These are phyloP conservation scores for Spinus pinus DNA, from an alignment of 2,797 vertebrate species.

Conservation along the genomic window DNA sequence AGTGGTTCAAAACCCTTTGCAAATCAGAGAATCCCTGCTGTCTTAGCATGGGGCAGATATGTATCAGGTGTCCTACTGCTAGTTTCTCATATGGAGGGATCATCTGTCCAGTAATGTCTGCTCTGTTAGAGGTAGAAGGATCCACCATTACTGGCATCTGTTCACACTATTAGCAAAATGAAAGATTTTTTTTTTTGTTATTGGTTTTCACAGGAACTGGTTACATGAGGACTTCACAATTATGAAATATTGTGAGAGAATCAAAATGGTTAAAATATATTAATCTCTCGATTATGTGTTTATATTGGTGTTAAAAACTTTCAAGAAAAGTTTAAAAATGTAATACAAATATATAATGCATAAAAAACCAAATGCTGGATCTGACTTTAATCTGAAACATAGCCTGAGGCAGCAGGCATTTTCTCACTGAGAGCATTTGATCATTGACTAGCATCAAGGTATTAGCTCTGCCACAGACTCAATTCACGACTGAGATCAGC, in stretches of 20 bases:
- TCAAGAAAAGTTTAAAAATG: not conserved
- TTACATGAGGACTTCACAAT: not conserved
- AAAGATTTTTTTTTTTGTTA: not conserved
- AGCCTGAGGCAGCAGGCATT: not conserved
- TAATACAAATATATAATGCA: not conserved
- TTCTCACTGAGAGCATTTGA: not conserved
- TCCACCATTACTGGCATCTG: not conserved
- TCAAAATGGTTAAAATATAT: not conserved
- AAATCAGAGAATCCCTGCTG: not conserved
- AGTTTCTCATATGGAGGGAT: not conserved
- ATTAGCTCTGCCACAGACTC: not conserved
- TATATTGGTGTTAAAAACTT: not conserved
- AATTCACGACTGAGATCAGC: not conserved
- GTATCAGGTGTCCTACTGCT: not conserved
- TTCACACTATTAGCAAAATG: not conserved
- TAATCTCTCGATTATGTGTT: not conserved
- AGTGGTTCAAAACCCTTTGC: not conserved
- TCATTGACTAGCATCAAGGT: not conserved
- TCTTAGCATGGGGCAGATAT: not conserved
- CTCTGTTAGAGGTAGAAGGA: not conserved
- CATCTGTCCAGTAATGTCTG: not conserved
- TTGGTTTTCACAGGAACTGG: not conserved
- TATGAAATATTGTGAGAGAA: not conserved
- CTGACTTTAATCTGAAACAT: not conserved
- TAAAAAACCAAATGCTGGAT: not conserved